These are phyloP conservation scores for Scrobipalpa costella DNA, from an alignment of 2,888 invertebrate genomes.

Conservation along the genomic window DNA sequence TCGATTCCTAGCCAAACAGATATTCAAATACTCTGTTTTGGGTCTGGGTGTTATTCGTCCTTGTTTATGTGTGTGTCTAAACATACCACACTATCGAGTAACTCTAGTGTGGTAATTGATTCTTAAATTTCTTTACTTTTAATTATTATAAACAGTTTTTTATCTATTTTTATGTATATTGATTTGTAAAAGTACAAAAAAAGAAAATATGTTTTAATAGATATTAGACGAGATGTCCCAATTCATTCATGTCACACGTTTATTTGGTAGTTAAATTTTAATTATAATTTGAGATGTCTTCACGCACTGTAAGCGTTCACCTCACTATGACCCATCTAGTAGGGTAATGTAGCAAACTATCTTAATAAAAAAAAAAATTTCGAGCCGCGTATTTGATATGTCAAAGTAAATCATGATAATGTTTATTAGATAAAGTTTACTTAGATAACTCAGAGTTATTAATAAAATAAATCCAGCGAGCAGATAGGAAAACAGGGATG, in stretches of 20 bases:
- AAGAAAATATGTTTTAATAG: neutral
- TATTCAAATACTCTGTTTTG: neutral
- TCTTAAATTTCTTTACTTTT: neutral
- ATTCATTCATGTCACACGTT: conserved; percentile 44
- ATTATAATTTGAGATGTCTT: conserved; percentile 49
- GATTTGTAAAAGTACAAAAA: neutral
- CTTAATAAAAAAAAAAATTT: conserved; percentile 72
- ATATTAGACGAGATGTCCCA: conserved; percentile 33
- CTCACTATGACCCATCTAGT: conserved; percentile 73
- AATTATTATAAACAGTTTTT: no score
- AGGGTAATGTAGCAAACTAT: conserved; percentile 75
- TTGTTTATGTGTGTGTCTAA: conserved; percentile 1
- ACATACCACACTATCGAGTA: neutral
- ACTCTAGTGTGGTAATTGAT: neutral
- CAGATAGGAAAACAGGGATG: conserved; percentile 81
- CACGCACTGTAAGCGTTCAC: conserved; percentile 51
- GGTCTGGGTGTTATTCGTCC: neutral
- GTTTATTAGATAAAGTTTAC: conserved; percentile 73
- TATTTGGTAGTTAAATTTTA: conserved; percentile 47
- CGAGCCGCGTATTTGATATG: conserved; percentile 81
- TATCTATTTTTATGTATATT: no score
- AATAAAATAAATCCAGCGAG: conserved; percentile 67
- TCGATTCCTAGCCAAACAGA: conserved; percentile 4
- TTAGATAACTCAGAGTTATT: conserved; percentile 75
- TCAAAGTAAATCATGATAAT: conserved; percentile 80